phyloP scores from a whole-genome alignment of 2,888 invertebrate genomes.

The Amblyteles armatorius region DNA sequence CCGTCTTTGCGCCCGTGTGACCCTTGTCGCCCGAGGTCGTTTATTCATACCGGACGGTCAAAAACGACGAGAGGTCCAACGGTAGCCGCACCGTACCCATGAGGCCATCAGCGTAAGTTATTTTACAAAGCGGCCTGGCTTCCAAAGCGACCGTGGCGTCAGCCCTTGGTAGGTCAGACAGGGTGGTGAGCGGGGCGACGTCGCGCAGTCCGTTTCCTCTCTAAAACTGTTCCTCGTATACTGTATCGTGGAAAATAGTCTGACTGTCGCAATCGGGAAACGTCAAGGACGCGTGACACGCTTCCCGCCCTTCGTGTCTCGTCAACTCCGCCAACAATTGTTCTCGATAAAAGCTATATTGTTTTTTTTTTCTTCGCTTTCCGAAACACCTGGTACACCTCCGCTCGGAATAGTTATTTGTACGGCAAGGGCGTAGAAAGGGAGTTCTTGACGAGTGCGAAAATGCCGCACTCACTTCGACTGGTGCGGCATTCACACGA shows the following conservation, averaged over 20 bases:
- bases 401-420: too few species aligned
- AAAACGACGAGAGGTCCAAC: conserved; percentile 15
- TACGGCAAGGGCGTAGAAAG: too few species aligned
- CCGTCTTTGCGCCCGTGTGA: conserved; percentile 11
- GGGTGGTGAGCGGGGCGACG: not conserved
- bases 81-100: not conserved
- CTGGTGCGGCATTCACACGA: too few species aligned
- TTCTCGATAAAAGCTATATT: not conserved
- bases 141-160: conserved; percentile 5
- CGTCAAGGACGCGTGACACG: not conserved
- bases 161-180: not conserved
- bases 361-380: not conserved
- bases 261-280: not conserved
- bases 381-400: not conserved
- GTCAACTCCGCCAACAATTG: not conserved
- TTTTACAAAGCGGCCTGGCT: conserved; percentile 7
- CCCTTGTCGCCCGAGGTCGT: conserved; percentile 30
- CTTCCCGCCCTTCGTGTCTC: not conserved
- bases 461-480: too few species aligned
- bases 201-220: not conserved
- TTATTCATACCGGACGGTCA: not conserved
- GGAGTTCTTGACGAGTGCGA: too few species aligned
- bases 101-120: conserved; percentile 12
- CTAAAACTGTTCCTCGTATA: not conserved
- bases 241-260: not conserved